Evolutionary conservation across 2,888 invertebrate species (phyloP).

Genomic region (Acanthosepion pharaonis): DNA sequence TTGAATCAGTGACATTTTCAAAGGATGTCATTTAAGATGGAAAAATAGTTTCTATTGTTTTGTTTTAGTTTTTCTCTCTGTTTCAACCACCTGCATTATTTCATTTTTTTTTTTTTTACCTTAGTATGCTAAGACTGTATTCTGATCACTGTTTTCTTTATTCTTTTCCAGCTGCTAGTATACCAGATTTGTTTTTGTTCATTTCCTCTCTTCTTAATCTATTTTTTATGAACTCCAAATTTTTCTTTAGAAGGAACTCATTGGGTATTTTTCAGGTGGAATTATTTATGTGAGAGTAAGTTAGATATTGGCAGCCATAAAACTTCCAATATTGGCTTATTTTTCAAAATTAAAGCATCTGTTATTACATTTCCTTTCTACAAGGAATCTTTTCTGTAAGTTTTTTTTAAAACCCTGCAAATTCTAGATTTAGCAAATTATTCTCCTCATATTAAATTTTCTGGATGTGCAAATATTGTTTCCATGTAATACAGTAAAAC

Average conservation of each 20-base stretch:
- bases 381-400: no score
- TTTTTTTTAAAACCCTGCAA: no score
- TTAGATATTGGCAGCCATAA: background rate
- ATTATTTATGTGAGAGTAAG: background rate
- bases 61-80: background rate
- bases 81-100: background rate
- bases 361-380: no score
- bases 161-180: background rate
- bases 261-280: background rate
- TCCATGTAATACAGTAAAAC: no score
- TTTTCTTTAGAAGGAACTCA: background rate
- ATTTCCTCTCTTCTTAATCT: background rate
- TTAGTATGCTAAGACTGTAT: background rate
- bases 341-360: background rate
- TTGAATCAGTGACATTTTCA: background rate
- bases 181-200: background rate
- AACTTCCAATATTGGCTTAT: background rate
- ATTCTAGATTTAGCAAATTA: no score
- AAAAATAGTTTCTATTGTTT: background rate
- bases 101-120: background rate
- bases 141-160: background rate
- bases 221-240: background rate
- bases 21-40: background rate
- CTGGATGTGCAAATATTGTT: no score
- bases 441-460: no score